Base-by-base conservation (phyloP, 2,888 invertebrate genomes). In the Elegia similella region DNA sequence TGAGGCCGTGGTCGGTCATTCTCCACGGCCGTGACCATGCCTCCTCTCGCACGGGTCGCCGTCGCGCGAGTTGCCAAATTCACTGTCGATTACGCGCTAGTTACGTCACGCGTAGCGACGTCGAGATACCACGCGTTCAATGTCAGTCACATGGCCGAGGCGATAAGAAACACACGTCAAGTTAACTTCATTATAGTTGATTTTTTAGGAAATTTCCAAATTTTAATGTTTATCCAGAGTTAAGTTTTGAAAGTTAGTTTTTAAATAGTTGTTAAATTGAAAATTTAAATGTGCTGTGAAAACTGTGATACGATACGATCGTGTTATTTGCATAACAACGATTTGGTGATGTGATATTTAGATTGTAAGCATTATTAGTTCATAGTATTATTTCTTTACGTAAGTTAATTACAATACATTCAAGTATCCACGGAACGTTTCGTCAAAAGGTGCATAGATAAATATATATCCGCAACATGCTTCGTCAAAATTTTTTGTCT, bases 11-110 rank as follows among this genome's bases (percentile, higher is more conserved):
- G n/a, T 12, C 42, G 23, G 17, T 23, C 52, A 52, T 16, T 12
- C 16, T 38, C 42, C 12, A 1, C 5, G 17, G 38, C 52, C 52
- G 38, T 52, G 52, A 52, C 52, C 52, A 52, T 17, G 6, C 38
- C 52, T 16, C 15, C 29, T 5, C 5, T 29, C 29, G 47, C 52
- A 12, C n/a, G 15, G 0, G 30, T 32, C 7, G 7, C 10, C 30
- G 32, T 2, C 30, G 15, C 38, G 42, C 42, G 17, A 15, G 29
- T 29, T 53, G 53, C 53, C 53, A 53, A 53, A 43, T 15, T 30
- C 53, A 42, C 43, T 53, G 42, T 13, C 34, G 42, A 43, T 53
- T 53, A 53, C 43, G 53, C 42, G 15, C n/a, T 43, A 6, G 15
- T 30, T 29, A 53, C 53, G 53, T 43, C 53, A 53, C 52, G 10